Evolutionary conservation across 1,140 invertebrate genomes (phyloP), one percentile per base, ranked within the genome.

Genomic region (Arctopsyche grandis): DNA sequence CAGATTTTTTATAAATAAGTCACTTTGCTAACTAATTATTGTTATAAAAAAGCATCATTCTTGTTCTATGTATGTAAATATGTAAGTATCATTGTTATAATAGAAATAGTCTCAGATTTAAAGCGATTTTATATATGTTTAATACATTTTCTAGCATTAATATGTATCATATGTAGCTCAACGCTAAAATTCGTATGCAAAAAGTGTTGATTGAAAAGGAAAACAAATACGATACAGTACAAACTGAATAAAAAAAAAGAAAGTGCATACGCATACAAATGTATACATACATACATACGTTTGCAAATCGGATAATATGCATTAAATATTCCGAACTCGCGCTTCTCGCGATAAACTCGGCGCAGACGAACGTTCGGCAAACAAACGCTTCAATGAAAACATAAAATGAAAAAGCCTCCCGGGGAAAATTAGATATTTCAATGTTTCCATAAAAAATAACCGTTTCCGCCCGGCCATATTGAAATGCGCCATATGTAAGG

Each of bases 391-490:
- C 63, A 66, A 66, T 66, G 63, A 66, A 66, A 66, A 66, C 63
- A 66, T 66, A 66, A 66, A 66, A 66, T 24, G 63, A 22, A 66
- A 66, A 66, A 66, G 21, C 63, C 63, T 26, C 63, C 63, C 63
- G 63, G 63, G 63, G 5, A 66, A 66, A 66, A 66, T 66, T 66
- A 66, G 63, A 66, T 66, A 66, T 66, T 66, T 66, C 63, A 66
- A 66, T 66, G 63, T 66, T 66, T 24, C 63, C 63, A 66, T 66
- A 66, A 66, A 66, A 52, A 66, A 66, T 66, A 66, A 66, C 63
- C 21, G 63, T 66, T 66, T 66, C 63, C 63, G 63, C 63, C 21
- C 9, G 58, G 19, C 12, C 21, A 22, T 66, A 66, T 66, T 66
- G 63, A 66, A 66, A 66, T 66, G 21, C 24, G 63, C 24, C 63